Base-by-base conservation (phyloP, 1,140 invertebrate species). In the Diorhabda elongata region DNA sequence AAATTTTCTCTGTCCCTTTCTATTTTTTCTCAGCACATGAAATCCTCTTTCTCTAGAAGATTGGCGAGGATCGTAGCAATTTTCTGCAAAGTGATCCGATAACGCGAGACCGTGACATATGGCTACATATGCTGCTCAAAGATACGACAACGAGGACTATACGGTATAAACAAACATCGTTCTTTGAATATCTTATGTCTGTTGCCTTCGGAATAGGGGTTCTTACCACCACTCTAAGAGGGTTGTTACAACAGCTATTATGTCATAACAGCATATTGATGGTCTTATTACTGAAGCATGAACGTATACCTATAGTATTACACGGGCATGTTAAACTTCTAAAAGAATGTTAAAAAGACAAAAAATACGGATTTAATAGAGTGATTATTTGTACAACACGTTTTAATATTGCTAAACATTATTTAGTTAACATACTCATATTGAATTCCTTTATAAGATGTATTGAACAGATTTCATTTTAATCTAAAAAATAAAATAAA, bases 121-220 rank as follows among this genome's bases (percentile, higher is more conserved):
- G 76, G 76, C 71, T 77, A 77, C 76, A 77, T 72, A 77, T 76
- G 76, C 75, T 73, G 72, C 71, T 72, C 67, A 76, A 75, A 74
- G 47, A 52, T 52, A 52, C 47, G 47, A 52, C 26, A 26, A 26
- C 26, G 26, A 26, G 26, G 26, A 26, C 47, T 52, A 77, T 73
- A 72, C 75, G 74, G 74, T 77, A 77, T 77, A 77, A 77, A 77
- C 76, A 77, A 77, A 77, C 76, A 76, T 67, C 67, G 67, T 72
- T 77, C 76, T 77, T 77, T 77, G 76, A 75, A 77, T 77, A 77
- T 77, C 73, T 73, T 75, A 75, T 75, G 68, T 59, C 41, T 8
- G 26, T 68, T 71, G 63, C 74, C 71, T 70, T 69, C 74, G 72
- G 75, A 76, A 77, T 74, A 73, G 72, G 76, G 76, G 69, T 61